Evolutionary conservation across 2,797 vertebrate species (phyloP).

Genomic region (Cetoscarus ocellatus): DNA sequence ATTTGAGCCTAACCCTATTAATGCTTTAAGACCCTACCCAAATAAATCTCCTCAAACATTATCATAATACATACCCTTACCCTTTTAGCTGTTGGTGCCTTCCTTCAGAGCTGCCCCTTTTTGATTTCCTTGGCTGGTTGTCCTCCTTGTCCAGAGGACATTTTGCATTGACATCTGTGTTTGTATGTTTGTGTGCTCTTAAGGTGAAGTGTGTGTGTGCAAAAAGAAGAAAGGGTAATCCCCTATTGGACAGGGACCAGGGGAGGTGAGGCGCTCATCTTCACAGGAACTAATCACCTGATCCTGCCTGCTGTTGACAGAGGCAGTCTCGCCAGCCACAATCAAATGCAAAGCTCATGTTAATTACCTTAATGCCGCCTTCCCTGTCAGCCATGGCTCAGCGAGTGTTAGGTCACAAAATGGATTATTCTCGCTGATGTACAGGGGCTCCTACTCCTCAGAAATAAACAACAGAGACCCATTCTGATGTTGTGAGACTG

Average conservation of each 20-base stretch:
- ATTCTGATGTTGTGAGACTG: slow-evolving; percentile 30
- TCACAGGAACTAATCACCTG: slow-evolving; percentile 77
- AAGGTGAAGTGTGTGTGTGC: slow-evolving; percentile 39
- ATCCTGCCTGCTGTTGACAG: slow-evolving; percentile 73
- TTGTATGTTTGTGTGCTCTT: slow-evolving; percentile 30
- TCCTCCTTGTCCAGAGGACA: slow-evolving; percentile 21
- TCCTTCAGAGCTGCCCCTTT: slow-evolving; percentile 5
- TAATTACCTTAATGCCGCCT: slow-evolving; percentile 81
- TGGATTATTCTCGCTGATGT: slow-evolving; percentile 44
- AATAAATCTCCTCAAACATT: background rate
- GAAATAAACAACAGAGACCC: slow-evolving; percentile 25
- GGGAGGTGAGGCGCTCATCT: slow-evolving; percentile 67
- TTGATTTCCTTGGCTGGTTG: background rate
- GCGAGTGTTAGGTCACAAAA: slow-evolving; percentile 42
- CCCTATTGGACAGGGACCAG: slow-evolving; percentile 71
- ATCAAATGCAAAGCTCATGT: slow-evolving; percentile 79
- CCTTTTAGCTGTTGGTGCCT: slow-evolving; percentile 14
- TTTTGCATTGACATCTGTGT: slow-evolving; percentile 7
- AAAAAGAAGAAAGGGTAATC: slow-evolving; percentile 67
- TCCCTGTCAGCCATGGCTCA: slow-evolving; percentile 68
- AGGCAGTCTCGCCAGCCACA: slow-evolving; percentile 67
- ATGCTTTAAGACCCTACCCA: too few species aligned
- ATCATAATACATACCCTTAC: slow-evolving; percentile 37
- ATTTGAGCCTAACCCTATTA: too few species aligned
- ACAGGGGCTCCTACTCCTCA: slow-evolving; percentile 29